Conservation (phyloP, 2,113 vertebrate genomes). For the Oreochromis niloticus region DNA sequence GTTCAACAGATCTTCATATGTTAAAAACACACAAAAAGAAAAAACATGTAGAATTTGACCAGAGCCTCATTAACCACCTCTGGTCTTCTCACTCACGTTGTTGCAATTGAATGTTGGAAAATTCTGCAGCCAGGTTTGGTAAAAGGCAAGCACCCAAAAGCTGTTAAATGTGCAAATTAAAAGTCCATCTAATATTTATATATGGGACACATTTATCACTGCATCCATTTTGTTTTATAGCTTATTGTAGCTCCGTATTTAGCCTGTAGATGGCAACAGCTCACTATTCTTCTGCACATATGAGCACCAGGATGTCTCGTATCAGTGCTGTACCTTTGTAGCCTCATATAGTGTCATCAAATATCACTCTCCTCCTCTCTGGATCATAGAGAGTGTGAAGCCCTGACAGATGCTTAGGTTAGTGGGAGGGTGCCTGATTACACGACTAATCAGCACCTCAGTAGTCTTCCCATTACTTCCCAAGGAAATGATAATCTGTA, state of each 20-base stretch:
- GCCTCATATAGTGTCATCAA: background rate
- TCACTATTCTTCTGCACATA: background rate
- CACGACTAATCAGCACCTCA: background rate
- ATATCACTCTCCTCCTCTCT: background rate
- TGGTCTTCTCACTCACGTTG: background rate
- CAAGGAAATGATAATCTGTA: background rate
- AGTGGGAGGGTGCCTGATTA: background rate
- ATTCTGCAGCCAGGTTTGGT: background rate
- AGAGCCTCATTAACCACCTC: background rate
- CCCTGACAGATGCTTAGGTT: background rate
- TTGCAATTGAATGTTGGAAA: background rate
- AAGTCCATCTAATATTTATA: background rate
- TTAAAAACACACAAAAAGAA: too few relatives aligned
- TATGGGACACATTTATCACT: background rate
- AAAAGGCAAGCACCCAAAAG: background rate
- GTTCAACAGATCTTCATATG: background rate
- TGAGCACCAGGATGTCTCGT: background rate
- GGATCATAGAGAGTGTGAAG: background rate
- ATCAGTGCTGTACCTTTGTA: background rate
- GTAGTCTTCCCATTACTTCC: background rate
- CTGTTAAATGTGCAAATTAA: background rate
- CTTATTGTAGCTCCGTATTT: background rate
- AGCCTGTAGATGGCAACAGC: conserved; percentile 46
- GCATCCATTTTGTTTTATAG: background rate
- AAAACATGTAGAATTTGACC: background rate